Base-by-base conservation (phyloP, 2,797 vertebrate genomes). In the Heteromormyrus szaboi region DNA sequence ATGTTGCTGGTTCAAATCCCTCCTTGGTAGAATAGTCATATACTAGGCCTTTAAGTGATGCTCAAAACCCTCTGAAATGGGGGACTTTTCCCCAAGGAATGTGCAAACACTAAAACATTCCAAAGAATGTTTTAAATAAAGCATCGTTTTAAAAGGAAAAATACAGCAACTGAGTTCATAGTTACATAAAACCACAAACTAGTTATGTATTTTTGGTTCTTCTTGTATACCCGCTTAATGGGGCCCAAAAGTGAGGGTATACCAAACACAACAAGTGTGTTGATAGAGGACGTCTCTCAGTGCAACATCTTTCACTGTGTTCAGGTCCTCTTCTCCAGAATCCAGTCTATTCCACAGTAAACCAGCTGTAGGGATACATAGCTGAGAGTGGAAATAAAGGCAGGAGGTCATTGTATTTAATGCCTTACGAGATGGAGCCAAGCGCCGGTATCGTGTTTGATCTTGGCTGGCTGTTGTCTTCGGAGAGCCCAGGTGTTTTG, bases 381-480 rank as follows among this genome's bases (percentile, higher is more conserved):
- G 19, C n/a, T 59, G 33, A 51, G 48, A 86, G 25, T 54, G 51
- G 51, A 86, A 54, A 86, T 25, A n/a, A 14, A 29, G 12, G 48
- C 33, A n/a, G 85, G 50, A 25, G 11, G 51, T n/a, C 25, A 50
- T 59, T 29, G 48, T 86, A 41, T 86, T 86, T 86, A 54, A 86
- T 56, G 53, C 48, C 51, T 86, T 12, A 19, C 0, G 17, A 19
- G 53, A 44, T 41, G 51, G 29, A 56, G 53, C 85, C 48, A 56
- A 54, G 85, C 17, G 14, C 6, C 7, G 51, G 5, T 86, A 86
- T 37, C 2, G 14, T n/a, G 53, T 86, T 86, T 59, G 85, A 56
- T 85, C 83, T 85, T 85, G 48, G 48, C 83, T 53, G 83, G n/a
- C 19, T 53, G n/a, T 85, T 85, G 83, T 25, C 48, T 51, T 85